Percentiles rank a stretch among this genome's conserved stretches.
phyloP scores from a whole-genome alignment of 2,113 vertebrate genomes.

The Mirza zaza region DNA sequence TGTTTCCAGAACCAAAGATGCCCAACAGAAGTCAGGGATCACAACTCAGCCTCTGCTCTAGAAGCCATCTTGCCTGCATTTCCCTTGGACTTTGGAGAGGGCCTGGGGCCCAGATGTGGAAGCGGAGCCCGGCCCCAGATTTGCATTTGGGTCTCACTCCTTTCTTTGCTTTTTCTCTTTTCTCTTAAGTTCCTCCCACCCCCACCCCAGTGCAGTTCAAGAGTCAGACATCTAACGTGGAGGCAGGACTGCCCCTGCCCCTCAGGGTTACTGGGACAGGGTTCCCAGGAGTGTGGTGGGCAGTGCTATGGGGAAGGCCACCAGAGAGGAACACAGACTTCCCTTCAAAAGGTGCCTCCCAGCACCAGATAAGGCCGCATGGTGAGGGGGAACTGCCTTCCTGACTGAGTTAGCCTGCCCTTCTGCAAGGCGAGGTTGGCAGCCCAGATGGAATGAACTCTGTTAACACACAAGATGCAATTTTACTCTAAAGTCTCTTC shows the following conservation, averaged over 20 bases:
- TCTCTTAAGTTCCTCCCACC: background rate
- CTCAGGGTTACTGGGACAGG: background rate
- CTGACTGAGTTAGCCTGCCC: conserved; percentile 54
- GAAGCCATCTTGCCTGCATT: background rate
- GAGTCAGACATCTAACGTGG: background rate
- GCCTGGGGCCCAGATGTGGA: background rate
- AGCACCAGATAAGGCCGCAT: background rate
- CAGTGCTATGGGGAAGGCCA: background rate
- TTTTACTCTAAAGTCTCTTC: conserved; percentile 45
- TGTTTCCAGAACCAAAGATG: background rate
- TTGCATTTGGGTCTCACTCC: too few relatives aligned
- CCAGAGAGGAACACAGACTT: background rate
- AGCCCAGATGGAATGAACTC: conserved; percentile 39
- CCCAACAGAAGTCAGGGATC: background rate
- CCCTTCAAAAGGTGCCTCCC: conserved; percentile 11
- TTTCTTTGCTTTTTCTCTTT: background rate
- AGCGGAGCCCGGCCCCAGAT: background rate
- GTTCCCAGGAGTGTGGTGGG: background rate
- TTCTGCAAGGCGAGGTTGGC: background rate
- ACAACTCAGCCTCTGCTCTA: background rate
- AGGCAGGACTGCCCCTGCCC: background rate
- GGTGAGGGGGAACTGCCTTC: conserved; percentile 6
- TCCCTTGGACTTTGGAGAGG: background rate
- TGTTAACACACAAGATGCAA: conserved; percentile 38
- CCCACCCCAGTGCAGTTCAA: background rate